Base-by-base conservation (phyloP, 2,888 invertebrate species). In the Melinopterus prodromus region DNA sequence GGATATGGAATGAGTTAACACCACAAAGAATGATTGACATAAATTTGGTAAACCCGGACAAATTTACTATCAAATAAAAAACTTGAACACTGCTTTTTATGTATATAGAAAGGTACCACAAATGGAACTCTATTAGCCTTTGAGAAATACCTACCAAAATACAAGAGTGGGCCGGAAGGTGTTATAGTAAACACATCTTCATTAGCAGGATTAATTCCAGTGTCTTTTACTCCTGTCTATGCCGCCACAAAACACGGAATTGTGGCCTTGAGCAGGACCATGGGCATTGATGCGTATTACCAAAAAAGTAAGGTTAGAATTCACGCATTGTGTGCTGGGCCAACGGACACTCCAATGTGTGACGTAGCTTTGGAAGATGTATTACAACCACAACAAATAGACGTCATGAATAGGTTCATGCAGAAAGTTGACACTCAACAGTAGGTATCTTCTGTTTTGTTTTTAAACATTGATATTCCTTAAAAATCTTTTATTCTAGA, bases 171-270 rank as follows among this genome's bases (percentile, higher is more conserved):
- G 0, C 78, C 82, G 6, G 86, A 85, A 81, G 84, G 83, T n/a
- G 79, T 86, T 5, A 82, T 86, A 12, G 76, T 86, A n/a, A 86
- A 86, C 79, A 84, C 81, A 6, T 79, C 85, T 7, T 86, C 86
- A 6, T 80, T 84, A 53, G 79, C 82, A 70, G 85, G 85, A 16
- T 69, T 86, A 16, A 71, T 81, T 36, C 76, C 80, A 7, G 80
- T 75, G 36, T 79, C 69, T 70, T 77, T 7, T n/a, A 7, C 70
- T 69, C 84, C 84, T 9, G 81, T 83, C 16, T 84, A 85, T 78
- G 77, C 81, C 35, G 81, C 83, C 16, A 80, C 83, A 0, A 85
- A 86, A 79, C 82, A 84, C 74, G 86, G 83, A 9, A 80, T 85
- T 12, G 78, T 85, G 5, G 83, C 83, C 38, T 80, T 84, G 77